phyloP scores from a whole-genome alignment of 2,797 vertebrate genomes.

The Megaceryle alcyon region DNA sequence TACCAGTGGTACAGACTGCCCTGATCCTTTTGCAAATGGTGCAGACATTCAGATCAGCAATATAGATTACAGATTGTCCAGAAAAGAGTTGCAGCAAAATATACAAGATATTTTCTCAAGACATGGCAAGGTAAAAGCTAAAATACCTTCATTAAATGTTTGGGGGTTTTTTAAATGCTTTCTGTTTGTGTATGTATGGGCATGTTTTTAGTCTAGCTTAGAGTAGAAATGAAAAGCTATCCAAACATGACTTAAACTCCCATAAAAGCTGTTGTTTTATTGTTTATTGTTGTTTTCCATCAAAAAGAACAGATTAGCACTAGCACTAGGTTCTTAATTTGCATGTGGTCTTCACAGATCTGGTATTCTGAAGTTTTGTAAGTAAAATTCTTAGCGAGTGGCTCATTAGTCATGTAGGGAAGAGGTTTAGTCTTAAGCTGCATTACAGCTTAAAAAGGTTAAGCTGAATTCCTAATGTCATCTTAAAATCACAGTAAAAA shows the following conservation, averaged over 20 bases:
- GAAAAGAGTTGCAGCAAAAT: conserved; percentile 92
- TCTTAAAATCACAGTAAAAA: background rate
- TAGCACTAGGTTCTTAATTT: background rate
- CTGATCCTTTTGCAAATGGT: conserved; percentile 90
- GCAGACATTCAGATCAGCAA: conserved; percentile 92
- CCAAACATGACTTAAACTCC: background rate
- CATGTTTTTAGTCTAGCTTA: background rate
- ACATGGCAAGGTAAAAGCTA: conserved; percentile 87
- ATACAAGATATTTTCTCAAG: conserved; percentile 88
- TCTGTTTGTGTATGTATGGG: background rate
- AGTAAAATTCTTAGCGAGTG: background rate
- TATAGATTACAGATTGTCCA: conserved; percentile 94
- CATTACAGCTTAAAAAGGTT: too few relatives aligned
- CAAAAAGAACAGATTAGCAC: background rate
- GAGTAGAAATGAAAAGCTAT: background rate
- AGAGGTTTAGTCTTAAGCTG: background rate
- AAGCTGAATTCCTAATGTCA: background rate
- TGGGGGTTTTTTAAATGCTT: background rate
- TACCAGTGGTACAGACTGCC: conserved; percentile 73
- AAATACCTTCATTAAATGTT: background rate
- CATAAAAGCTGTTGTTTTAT: background rate
- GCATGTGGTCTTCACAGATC: background rate
- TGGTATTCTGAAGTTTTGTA: background rate
- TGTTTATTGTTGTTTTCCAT: background rate
- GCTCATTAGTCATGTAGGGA: background rate